Conservation (phyloP, 2,113 vertebrate species). For the Anser brachyrhynchus region DNA sequence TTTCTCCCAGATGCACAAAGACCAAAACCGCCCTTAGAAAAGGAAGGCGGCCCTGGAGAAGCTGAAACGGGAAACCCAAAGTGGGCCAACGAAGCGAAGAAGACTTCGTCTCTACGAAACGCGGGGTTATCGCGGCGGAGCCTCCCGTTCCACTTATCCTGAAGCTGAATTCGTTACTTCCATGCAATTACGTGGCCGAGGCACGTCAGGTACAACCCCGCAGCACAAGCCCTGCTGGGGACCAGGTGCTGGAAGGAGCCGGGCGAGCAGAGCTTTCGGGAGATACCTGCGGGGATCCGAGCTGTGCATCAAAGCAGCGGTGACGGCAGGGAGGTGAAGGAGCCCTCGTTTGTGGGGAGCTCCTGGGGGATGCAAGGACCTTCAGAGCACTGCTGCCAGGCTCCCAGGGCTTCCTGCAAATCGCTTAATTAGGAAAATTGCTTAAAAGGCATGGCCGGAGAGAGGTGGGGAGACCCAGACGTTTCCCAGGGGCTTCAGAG, state of each 20-base stretch:
- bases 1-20: slow-evolving; percentile 27
- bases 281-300: too few species aligned
- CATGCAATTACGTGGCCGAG: too few species aligned
- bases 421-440: neutral
- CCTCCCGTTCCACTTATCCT: neutral
- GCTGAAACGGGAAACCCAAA: neutral
- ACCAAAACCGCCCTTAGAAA: neutral
- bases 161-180: neutral
- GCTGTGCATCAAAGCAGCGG: too few species aligned
- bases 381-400: too few species aligned
- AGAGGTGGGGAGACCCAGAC: neutral
- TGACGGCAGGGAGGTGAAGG: too few species aligned
- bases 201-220: neutral
- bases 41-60: neutral
- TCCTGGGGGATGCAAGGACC: too few species aligned
- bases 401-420: too few species aligned
- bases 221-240: neutral
- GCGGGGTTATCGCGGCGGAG: neutral
- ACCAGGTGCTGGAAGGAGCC: neutral
- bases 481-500: neutral
- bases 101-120: neutral
- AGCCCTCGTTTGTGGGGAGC: too few species aligned
- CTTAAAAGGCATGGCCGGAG: neutral
- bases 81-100: neutral
- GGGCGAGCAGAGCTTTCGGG: too few species aligned